Percentiles rank a stretch among this genome's conserved stretches.
phyloP scores from a whole-genome alignment of 2,888 invertebrate genomes.

The Galerucella calmariensis region DNA sequence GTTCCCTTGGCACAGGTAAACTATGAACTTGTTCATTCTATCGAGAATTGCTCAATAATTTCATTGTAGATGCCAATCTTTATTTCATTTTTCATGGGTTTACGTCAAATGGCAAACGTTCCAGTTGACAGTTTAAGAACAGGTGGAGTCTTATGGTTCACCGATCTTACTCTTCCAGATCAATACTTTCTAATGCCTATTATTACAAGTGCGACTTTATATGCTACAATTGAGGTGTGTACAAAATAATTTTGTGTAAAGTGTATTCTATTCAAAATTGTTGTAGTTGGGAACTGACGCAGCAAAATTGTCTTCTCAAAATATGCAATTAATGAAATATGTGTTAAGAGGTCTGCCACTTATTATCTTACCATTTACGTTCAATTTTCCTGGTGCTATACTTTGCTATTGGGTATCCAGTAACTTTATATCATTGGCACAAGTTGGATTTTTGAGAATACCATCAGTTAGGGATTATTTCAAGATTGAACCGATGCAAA shows the following conservation, averaged over 20 bases:
- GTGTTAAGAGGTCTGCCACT: conserved; percentile 81
- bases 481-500: conserved; percentile 75
- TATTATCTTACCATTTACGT: conserved; percentile 83
- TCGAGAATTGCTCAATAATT: conserved; percentile 9
- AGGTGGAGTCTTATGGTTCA: conserved; percentile 94
- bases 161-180: conserved; percentile 90
- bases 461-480: conserved; percentile 80
- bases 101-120: conserved; percentile 87
- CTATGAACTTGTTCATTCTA: conserved; percentile 1
- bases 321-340: conserved; percentile 79
- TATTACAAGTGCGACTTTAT: conserved; percentile 85
- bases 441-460: conserved; percentile 82
- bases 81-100: conserved; percentile 89
- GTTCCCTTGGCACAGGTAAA: conserved; percentile 81
- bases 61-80: conserved; percentile 80
- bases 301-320: conserved; percentile 73
- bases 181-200: conserved; percentile 89
- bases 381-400: conserved; percentile 89
- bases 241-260: no score
- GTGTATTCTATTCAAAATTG: no score
- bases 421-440: conserved; percentile 85
- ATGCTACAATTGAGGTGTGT: conserved; percentile 79
- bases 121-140: conserved; percentile 90
- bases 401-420: conserved; percentile 90
- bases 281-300: conserved; percentile 79